Conservation (phyloP, 2,113 vertebrate species). For the Pimephales promelas region DNA sequence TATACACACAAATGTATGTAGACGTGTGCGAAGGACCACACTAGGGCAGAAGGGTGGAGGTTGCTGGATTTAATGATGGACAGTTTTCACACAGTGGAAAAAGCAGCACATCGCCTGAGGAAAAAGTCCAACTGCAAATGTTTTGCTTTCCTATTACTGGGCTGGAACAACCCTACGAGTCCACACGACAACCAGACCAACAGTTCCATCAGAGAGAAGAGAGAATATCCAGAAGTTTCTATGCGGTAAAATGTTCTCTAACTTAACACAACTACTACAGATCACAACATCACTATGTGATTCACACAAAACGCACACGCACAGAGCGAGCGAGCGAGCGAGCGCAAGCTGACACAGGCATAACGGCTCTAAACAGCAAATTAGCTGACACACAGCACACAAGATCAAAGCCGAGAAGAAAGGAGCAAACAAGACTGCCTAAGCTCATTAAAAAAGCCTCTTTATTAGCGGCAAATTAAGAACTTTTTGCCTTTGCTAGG, state of each 20-base stretch:
- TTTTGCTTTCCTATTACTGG: slow-evolving; percentile 74
- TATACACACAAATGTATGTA: neutral
- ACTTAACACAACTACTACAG: neutral
- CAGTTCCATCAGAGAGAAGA: slow-evolving; percentile 47
- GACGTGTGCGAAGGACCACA: slow-evolving; percentile 9
- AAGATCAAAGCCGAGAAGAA: slow-evolving; percentile 62
- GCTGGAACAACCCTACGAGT: slow-evolving; percentile 54
- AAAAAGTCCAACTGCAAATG: slow-evolving; percentile 60
- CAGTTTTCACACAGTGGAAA: slow-evolving; percentile 55
- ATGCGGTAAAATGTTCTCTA: neutral
- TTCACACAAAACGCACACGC: neutral
- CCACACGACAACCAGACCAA: slow-evolving; percentile 56
- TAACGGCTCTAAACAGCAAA: slow-evolving; percentile 54
- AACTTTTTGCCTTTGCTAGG: slow-evolving; percentile 52
- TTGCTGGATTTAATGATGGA: slow-evolving; percentile 56
- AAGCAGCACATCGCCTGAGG: slow-evolving; percentile 59
- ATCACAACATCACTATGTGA: neutral
- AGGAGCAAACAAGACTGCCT: slow-evolving; percentile 45
- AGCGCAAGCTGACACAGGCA: slow-evolving; percentile 26
- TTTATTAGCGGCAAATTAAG: slow-evolving; percentile 68
- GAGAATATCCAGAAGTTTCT: slow-evolving; percentile 23
- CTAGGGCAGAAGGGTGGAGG: slow-evolving; percentile 19
- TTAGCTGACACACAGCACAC: slow-evolving; percentile 56
- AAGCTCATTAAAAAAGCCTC: slow-evolving; percentile 63
- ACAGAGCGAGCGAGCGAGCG: slow-evolving; percentile 37